These are phyloP conservation scores for Chanos chanos DNA, from an alignment of 2,797 vertebrate species.

Conservation along the genomic window DNA sequence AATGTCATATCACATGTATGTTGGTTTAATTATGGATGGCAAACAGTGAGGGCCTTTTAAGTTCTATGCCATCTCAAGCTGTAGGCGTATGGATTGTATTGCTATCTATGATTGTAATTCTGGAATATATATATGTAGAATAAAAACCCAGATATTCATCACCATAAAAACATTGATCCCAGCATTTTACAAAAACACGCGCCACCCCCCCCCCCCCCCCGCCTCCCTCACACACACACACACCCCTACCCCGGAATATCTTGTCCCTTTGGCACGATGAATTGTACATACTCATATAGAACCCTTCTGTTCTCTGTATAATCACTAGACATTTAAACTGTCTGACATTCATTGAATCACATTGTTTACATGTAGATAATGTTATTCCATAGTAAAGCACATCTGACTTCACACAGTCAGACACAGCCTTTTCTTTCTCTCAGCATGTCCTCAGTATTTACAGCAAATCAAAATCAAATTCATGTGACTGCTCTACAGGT, in stretches of 20 bases:
- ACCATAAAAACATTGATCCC: constrained; percentile 70
- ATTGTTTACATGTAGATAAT: constrained; percentile 52
- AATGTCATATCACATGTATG: neutral
- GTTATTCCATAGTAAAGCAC: constrained; percentile 25
- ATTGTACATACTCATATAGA: constrained; percentile 50
- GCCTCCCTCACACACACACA: constrained; percentile 42
- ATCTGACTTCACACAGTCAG: constrained; percentile 8
- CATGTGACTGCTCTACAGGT: too few species aligned
- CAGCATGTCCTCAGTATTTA: too few species aligned
- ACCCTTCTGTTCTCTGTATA: constrained; percentile 58
- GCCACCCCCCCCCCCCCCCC: constrained; percentile 56
- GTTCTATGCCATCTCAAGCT: too few species aligned
- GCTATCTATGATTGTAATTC: constrained; percentile 70
- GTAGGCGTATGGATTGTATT: constrained; percentile 64
- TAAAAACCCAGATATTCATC: constrained; percentile 62
- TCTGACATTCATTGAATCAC: constrained; percentile 67
- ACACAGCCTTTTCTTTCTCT: too few species aligned
- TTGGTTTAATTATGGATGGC: too few species aligned
- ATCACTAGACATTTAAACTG: constrained; percentile 68
- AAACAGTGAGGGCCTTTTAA: too few species aligned
- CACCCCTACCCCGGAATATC: too few species aligned
- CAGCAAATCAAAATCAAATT: too few species aligned
- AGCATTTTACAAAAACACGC: constrained; percentile 60
- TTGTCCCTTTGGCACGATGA: constrained; percentile 72
- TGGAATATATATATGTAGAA: constrained; percentile 46